These are phyloP conservation scores for Castor canadensis DNA, from an alignment of 2,113 vertebrate genomes.

Conservation along the genomic window DNA sequence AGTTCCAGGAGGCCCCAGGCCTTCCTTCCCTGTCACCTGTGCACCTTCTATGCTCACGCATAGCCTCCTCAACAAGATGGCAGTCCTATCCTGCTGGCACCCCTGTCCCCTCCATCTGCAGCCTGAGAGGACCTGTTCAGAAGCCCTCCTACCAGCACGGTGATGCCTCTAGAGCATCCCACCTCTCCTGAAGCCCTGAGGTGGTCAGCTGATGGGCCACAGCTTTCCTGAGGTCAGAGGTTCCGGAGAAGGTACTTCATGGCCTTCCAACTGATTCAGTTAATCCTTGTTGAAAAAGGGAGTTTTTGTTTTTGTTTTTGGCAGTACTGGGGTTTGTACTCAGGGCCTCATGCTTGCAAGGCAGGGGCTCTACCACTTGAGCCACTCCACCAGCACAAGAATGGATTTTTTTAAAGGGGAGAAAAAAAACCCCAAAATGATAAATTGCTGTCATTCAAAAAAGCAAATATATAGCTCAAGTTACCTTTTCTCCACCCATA, in stretches of 20 bases:
- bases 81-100: background rate
- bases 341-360: no score
- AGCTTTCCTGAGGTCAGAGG: no score
- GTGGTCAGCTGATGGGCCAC: no score
- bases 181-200: background rate
- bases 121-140: background rate
- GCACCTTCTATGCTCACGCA: background rate
- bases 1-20: background rate
- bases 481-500: background rate
- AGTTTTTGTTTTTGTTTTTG: no score
- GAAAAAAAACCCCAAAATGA: background rate
- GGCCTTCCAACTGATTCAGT: background rate
- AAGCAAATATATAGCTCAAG: background rate
- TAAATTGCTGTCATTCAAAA: background rate
- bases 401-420: background rate
- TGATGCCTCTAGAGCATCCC: background rate
- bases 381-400: no score
- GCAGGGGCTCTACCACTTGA: no score
- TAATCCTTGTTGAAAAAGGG: background rate
- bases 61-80: no score
- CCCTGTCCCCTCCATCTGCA: background rate
- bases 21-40: fast-evolving
- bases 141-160: fast-evolving
- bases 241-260: background rate
- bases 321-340: no score